Evolutionary conservation across 2,797 vertebrate species (phyloP), one percentile per base, ranked within the genome.

Genomic region (Chaetophractus vellerosus): DNA sequence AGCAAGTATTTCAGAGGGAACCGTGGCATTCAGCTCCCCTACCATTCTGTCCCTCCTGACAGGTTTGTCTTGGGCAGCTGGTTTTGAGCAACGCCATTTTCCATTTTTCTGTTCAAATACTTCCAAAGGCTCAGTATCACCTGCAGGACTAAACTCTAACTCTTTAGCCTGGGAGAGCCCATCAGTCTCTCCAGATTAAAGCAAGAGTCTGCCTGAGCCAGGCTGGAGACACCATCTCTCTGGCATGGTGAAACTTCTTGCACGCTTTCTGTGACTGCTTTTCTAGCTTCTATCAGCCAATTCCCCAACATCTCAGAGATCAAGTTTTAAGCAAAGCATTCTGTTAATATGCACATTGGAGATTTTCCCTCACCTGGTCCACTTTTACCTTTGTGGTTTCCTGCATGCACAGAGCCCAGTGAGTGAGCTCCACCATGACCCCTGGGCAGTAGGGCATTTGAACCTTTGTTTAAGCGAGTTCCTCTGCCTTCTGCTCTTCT

Each of bases 51-150:
- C 50, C 31, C 41, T 16, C 41, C 26, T 74, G 63, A n/a, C 31
- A 66, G 50, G 68, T 78, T 79, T 33, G 68, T 50, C 14, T 48
- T 26, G 74, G 57, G 21, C n/a, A 16, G 9, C 21, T 2, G 55
- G 23, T 55, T 68, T 4, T 57, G 15, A 87, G n/a, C 24, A 18
- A 50, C 41, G 33, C 14, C 45, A 45, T 45, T 45, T 45, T 45
- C 69, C 45, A 61, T 94, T 93, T 93, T 90, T 71, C 57, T 83
- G 19, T 38, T 92, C 31, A 57, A 79, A 64, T 93, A 12, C 19
- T 79, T 90, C 64, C 57, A 83, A 79, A 79, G 23, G 63, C n/a
- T 74, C 66, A 57, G 57, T 28, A 28, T 55, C 19, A 66, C 31
- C 72, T 28, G 9, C 4, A 48, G 15, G 36, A 57, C 59, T 89